Base-by-base conservation (phyloP, 2,888 invertebrate genomes). In the Trilocha varians region DNA sequence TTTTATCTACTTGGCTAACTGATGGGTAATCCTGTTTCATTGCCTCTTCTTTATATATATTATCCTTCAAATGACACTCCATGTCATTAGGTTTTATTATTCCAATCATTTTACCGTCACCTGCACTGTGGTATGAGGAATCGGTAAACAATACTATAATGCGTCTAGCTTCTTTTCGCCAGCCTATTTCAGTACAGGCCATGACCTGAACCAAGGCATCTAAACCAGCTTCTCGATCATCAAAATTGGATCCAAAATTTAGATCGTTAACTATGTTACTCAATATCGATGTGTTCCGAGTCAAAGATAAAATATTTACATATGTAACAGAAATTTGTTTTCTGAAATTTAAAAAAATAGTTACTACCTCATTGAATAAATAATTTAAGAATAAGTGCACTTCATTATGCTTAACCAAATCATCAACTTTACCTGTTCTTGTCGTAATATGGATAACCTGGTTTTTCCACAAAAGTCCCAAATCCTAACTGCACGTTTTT, bases 151-250 rank as follows among this genome's bases (percentile, higher is more conserved):
- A 88, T 1, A 96, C 88, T 41, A 96, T 78, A 52, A 96, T 88
- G 55, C 91, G 90, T 45, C 93, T 82, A 0, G 93, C 91, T 17
- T 88, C 82, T 0, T 82, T 62, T 47, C 95, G 80, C 96, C 96
- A 97, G 1, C 91, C 91, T 49, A 95, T 91, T 52, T 89, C 77
- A 51, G 87, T 73, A 57, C 92, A 92, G 8, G 90, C 91, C 61
- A 96, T 91, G 0, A 90, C 92, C 76, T 96, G 96, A 91, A 97
- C 93, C 36, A 96, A 77, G 8, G 93, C 96, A 68, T 97, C 96
- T 38, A 97, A 88, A 3, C 94, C 93, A 13, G 95, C 95, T 77
- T 96, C 96, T 0, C 92, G 93, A 3, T 87, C 78, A 57, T 93
- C 93, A 46, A 91, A 71, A 74, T 90, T 91, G 47, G 47, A 84